Evolutionary conservation across 2,113 vertebrate genomes (phyloP), one percentile per base, ranked within the genome.

Genomic region (Hippocampus comes): DNA sequence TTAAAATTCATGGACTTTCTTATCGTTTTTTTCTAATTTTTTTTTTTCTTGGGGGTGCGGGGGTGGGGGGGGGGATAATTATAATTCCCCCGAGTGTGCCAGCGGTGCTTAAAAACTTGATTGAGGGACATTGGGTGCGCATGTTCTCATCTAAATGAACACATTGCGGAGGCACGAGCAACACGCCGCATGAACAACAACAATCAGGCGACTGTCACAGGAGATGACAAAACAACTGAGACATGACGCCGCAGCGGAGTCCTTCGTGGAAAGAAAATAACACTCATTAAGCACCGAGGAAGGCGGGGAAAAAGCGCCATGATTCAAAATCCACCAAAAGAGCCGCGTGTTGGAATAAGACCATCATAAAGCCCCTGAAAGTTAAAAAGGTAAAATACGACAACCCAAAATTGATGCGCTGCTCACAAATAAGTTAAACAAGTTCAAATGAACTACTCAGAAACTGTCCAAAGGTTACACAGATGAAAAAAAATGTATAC

Each of bases 1-100:
- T 95, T 91, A 91, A 96, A 96, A 96, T 96, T 94, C 94, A 96
- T 97, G 93, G 92, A 92, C 91, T 95, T 95, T 89, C 94, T 94
- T 96, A 96, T 95, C 95, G 92, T 91, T 92, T 91, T 89, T 79
- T 85, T 82, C 84, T 23, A 0, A 0, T 38, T 41, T 20, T 60
- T 55, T 55, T 55, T 23, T 55, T 55, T 55, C 1, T 21, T 2
- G 7, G 25, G 25, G 57, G 56, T n/a, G 55, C 14, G 61, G 65
- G 15, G 20, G 1, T 1, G 27, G 2, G 30, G 4, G 23, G 20
- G 67, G 84, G 73, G 70, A 86, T 90, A 88, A 93, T 93, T 91
- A 78, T 77, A 87, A 88, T 87, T 87, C 79, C 78, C 68, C 77
- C 68, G 78, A 88, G 84, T 81, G 75, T 92, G 90, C 91, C 85